These are phyloP conservation scores for Setipinna tenuifilis DNA, from an alignment of 2,797 vertebrate species.

Conservation along the genomic window DNA sequence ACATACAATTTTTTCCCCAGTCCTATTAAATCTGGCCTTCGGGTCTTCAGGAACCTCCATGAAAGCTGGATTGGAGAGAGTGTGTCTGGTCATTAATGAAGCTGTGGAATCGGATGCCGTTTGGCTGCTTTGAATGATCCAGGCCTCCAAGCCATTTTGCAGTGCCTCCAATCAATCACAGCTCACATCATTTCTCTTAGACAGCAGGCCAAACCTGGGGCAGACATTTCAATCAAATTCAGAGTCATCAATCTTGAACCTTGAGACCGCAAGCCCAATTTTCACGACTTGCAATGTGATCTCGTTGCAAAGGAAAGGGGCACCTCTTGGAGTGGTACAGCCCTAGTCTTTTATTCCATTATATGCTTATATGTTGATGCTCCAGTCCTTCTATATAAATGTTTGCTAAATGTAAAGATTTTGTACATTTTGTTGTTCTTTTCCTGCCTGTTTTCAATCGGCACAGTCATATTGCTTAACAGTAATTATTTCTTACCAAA, in stretches of 20 bases:
- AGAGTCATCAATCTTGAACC: conserved; percentile 74
- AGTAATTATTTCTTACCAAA: too few species aligned
- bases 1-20: background rate
- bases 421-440: background rate
- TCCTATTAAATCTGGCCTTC: conserved; percentile 9
- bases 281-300: conserved; percentile 53
- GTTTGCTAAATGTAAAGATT: background rate
- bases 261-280: conserved; percentile 32
- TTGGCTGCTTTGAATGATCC: conserved; percentile 67
- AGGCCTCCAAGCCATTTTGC: conserved; percentile 62
- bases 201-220: conserved; percentile 71
- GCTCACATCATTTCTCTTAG: conserved; percentile 69
- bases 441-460: too few species aligned
- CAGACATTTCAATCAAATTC: conserved; percentile 81
- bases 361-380: background rate
- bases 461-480: too few species aligned
- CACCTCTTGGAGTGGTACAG: conserved; percentile 42
- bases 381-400: background rate
- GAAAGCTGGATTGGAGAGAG: background rate
- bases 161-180: conserved; percentile 77
- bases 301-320: conserved; percentile 57
- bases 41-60: background rate
- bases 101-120: conserved; percentile 65
- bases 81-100: conserved; percentile 69
- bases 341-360: background rate